Conservation (phyloP, 2,797 vertebrate genomes). For the Coendou prehensilis region DNA sequence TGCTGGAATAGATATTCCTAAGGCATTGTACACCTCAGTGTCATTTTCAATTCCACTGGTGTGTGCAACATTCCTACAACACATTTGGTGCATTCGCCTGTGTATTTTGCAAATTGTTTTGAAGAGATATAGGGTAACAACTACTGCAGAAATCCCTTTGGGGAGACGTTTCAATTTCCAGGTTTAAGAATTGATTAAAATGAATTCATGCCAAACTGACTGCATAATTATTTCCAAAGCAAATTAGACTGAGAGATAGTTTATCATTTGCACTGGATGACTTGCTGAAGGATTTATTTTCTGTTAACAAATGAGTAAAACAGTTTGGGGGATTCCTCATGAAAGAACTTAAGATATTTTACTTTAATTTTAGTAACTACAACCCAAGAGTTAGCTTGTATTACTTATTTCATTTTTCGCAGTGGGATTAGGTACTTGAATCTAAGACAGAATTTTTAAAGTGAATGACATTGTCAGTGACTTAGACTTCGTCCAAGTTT, state of each 20-base stretch:
- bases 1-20: conserved; percentile 76
- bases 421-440: background rate
- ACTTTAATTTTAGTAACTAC: conserved; percentile 53
- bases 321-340: conserved; percentile 1
- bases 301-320: conserved; percentile 65
- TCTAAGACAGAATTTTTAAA: conserved; percentile 50
- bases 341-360: conserved; percentile 54
- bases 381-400: conserved; percentile 54
- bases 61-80: conserved; percentile 54
- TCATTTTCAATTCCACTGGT: conserved; percentile 50
- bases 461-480: background rate
- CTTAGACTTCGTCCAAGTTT: background rate
- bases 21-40: conserved; percentile 66
- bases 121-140: conserved; percentile 56
- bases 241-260: conserved; percentile 47
- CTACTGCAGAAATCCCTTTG: conserved; percentile 20
- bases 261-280: conserved; percentile 5
- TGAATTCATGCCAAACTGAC: conserved; percentile 46
- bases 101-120: conserved; percentile 46
- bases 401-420: conserved; percentile 51
- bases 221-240: conserved; percentile 56
- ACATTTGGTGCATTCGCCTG: background rate
- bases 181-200: conserved; percentile 64
- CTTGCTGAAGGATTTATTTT: conserved; percentile 69
- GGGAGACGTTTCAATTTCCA: conserved; percentile 52